Evolutionary conservation across 2,113 vertebrate species (phyloP).

Genomic region (Calidris pugnax): DNA sequence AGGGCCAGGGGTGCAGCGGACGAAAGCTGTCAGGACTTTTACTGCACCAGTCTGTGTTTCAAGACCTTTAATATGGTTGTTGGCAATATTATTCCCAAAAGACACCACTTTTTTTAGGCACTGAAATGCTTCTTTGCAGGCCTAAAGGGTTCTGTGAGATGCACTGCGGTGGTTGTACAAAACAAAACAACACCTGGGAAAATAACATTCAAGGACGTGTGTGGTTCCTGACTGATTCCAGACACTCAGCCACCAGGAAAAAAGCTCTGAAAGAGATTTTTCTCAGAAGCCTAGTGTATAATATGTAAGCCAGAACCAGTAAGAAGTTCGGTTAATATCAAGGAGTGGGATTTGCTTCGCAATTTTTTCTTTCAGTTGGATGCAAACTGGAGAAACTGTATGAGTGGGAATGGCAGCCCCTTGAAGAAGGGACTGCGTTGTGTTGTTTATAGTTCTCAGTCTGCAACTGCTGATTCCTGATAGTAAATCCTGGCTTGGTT

Average conservation of each 20-base stretch:
- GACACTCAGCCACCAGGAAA: not conserved
- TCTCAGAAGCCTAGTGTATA: not conserved
- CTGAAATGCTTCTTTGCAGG: not conserved
- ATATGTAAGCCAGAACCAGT: not conserved
- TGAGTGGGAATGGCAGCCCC: not conserved
- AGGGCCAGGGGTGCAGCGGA: not conserved
- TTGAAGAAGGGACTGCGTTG: not conserved
- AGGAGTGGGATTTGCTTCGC: not conserved
- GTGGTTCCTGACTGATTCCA: not conserved
- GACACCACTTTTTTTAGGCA: not conserved
- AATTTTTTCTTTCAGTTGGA: not conserved
- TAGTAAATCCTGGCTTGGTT: not conserved
- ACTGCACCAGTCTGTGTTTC: not conserved
- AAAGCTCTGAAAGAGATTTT: not conserved
- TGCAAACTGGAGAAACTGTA: not conserved
- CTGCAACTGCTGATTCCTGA: not conserved
- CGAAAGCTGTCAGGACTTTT: not conserved
- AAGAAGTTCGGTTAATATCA: not conserved
- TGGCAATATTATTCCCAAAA: not conserved
- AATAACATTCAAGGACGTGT: not conserved
- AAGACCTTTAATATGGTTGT: not conserved
- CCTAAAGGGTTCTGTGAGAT: not conserved
- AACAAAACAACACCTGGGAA: not conserved
- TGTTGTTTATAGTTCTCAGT: not conserved
- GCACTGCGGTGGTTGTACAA: not conserved